Evolutionary conservation across 1,140 invertebrate genomes (phyloP), one percentile per base, ranked within the genome.

Genomic region (Heliothis subflexa): DNA sequence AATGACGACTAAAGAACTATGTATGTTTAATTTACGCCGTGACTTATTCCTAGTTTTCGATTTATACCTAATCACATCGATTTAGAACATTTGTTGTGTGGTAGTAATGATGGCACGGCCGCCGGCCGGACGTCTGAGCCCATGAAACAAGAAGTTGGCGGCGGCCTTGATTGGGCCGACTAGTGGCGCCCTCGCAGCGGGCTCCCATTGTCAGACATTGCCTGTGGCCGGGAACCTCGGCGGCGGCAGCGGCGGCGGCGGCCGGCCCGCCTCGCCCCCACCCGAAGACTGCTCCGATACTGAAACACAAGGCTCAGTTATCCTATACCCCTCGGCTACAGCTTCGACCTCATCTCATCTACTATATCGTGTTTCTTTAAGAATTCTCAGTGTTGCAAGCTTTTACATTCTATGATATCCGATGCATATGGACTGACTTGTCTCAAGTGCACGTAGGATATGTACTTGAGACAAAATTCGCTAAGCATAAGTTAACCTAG

Each of bases 151-250:
- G 89, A 95, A 95, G 83, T 90, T 94, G 84, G 95, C 95, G 88
- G 95, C 96, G 81, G 95, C 95, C 89, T 95, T 95, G 87, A 94
- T 93, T 12, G 96, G 95, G 66, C 89, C 91, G 78, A 93, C 88
- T 83, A 94, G 86, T 71, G 95, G 93, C 86, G 90, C 89, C 90
- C 88, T 93, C 86, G 94, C 93, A 85, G 90, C 88, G 84, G 88
- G 94, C 95, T 95, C 95, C 96, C 96, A 96, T 95, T 96, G 96
- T 96, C 96, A 96, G 95, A 96, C 96, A 95, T 94, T 94, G 90
- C 95, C 96, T 94, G 95, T 95, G 92, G 95, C 95, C 86, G 96
- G 96, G 95, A 96, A 96, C 90, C 96, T 95, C 92, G 96, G 96
- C 89, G 96, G 96, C 83, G 96, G 96, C 94, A 96, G 95, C 90